Evolutionary conservation across 2,888 invertebrate genomes (phyloP).

Genomic region (Coelinius sp.): DNA sequence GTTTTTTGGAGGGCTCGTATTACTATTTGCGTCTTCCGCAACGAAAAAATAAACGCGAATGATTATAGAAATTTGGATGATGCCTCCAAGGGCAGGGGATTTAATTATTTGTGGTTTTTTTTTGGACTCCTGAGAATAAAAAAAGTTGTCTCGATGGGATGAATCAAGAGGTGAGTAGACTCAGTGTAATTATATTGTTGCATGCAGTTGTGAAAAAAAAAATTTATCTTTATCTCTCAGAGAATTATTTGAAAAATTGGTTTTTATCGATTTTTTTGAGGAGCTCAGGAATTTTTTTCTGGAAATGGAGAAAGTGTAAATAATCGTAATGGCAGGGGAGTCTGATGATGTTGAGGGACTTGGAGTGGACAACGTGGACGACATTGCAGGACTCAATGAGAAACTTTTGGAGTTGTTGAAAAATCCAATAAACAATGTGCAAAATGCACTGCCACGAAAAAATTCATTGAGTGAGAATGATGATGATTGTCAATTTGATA

Average conservation of each 20-base stretch:
- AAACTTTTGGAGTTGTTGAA: slow-evolving; percentile 58
- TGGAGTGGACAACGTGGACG: slow-evolving; percentile 45
- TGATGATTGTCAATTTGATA: slow-evolving; percentile 14
- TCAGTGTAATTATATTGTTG: not conserved
- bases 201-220: too few relatives aligned
- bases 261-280: not conserved
- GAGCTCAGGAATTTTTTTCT: not conserved
- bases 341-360: slow-evolving; percentile 8
- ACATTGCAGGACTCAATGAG: slow-evolving; percentile 61
- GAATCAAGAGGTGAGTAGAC: slow-evolving; percentile 5
- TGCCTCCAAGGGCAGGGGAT: not conserved
- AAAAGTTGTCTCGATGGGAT: not conserved
- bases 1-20: not conserved
- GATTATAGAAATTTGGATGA: not conserved
- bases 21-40: slow-evolving; percentile 4
- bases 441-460: slow-evolving; percentile 49
- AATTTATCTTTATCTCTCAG: too few relatives aligned
- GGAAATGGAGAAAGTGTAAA: slow-evolving; percentile 8
- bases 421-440: slow-evolving; percentile 44
- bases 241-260: not conserved
- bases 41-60: not conserved
- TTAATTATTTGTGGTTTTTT: not conserved
- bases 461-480: slow-evolving; percentile 51
- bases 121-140: not conserved
- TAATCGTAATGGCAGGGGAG: slow-evolving; percentile 21